Evolutionary conservation across 1,140 invertebrate genomes (phyloP), one percentile per base, ranked within the genome.

Genomic region (Chlorops oryzae): DNA sequence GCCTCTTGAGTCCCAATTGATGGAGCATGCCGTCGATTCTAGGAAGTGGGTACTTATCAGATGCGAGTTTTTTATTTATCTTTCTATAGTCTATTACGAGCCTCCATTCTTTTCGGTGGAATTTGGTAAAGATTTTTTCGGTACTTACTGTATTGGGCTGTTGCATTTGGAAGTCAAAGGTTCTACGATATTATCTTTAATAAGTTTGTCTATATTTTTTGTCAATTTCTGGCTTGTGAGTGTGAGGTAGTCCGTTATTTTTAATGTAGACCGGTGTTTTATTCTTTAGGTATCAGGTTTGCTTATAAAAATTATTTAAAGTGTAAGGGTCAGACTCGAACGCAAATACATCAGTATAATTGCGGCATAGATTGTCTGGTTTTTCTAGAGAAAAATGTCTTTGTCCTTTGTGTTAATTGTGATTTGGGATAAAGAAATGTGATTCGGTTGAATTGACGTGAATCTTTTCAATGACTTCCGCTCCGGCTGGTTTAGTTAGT

Each of bases 1-100:
- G 10, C 5, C 22, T 15, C 24, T 45, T 45, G 5, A 6, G 17
- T 15, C 24, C 12, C 24, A 15, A 45, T 13, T 24, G 24, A 27
- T 18, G 24, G 5, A 9, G 22, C 15, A 5, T 17, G 10, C 24
- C 32, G 15, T 15, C 18, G 18, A 45, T 28, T 15, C 44, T 6
- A 57, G 57, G 1, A 51, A 55, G 34, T 78, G 47, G 76, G 57
- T 66, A 78, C n/a, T 9, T 35, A 12, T 45, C 34, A 28, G 5
- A 5, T 21, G 35, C 23, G 32, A 20, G 39, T 38, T 51, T 34
- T 17, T 46, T 34, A 20, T 46, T 43, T 46, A 48, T 18, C 55
- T 34, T 15, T 17, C 51, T 40, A 41, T 49, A 59, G 45, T 59
- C 57, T 24, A 59, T 44, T 7, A 49, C 48, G 5, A 59, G 12